Evolutionary conservation across 2,113 vertebrate species (phyloP).

Genomic region (Hemicordylus capensis): DNA sequence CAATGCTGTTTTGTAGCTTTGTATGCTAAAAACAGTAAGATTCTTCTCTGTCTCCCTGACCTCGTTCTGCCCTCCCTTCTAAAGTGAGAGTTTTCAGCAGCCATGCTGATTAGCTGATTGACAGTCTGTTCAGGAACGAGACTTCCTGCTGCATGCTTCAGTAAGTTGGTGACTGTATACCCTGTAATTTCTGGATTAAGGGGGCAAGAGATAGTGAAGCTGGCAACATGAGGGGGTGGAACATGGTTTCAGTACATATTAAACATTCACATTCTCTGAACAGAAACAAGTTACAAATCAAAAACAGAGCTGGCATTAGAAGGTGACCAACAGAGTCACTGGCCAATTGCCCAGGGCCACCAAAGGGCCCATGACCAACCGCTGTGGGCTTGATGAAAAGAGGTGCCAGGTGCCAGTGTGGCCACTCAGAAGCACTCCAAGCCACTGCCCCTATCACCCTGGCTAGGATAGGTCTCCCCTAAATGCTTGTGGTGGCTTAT

Average conservation of each 20-base stretch:
- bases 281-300: background rate
- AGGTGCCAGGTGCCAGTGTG: no score
- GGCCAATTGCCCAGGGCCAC: no score
- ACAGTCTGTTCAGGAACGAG: background rate
- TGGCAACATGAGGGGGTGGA: background rate
- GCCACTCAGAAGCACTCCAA: no score
- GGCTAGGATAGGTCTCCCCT: no score
- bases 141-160: background rate
- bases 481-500: no score
- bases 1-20: background rate
- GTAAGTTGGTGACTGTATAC: background rate
- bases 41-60: background rate
- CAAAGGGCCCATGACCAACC: no score
- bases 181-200: constrained; percentile 15
- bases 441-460: no score
- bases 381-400: no score
- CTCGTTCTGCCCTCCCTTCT: background rate
- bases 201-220: background rate
- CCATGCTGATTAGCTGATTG: constrained; percentile 4
- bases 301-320: no score
- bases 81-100: background rate
- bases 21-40: background rate
- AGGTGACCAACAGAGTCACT: no score
- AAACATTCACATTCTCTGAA: background rate
- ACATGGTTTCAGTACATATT: background rate